Conservation (phyloP, 1,140 invertebrate species). For the Aphelinus atriplicis region DNA sequence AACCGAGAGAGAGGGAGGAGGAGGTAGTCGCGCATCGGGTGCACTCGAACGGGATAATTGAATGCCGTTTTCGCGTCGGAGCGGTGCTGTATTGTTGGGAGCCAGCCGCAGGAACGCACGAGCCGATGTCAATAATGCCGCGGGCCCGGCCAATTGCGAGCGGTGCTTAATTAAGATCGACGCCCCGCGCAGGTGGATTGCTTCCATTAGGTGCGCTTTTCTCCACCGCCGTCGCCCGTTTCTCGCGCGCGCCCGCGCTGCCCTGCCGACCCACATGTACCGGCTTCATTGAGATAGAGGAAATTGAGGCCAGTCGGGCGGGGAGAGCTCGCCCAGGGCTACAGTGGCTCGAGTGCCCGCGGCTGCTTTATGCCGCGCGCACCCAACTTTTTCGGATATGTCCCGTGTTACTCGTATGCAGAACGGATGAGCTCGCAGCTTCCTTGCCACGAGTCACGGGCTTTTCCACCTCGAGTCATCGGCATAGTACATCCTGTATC, state of each 20-base stretch:
- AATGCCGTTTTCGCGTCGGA: constrained; percentile 52
- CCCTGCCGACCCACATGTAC: not conserved
- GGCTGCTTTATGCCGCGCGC: too few relatives aligned
- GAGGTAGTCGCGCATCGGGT: constrained; percentile 39
- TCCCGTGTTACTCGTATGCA: too few relatives aligned
- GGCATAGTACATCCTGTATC: too few relatives aligned
- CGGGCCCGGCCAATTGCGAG: constrained; percentile 52
- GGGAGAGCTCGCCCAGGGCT: not conserved
- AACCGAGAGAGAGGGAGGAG: constrained; percentile 3
- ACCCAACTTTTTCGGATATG: too few relatives aligned
- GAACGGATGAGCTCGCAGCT: too few relatives aligned
- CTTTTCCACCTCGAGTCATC: too few relatives aligned
- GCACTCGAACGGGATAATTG: constrained; percentile 53
- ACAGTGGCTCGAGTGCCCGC: not conserved
- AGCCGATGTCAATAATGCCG: constrained; percentile 47
- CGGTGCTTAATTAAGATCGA: constrained; percentile 58
- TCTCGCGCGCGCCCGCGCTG: not conserved
- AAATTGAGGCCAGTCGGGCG: not conserved
- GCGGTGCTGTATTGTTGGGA: constrained; percentile 52
- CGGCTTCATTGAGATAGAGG: not conserved
- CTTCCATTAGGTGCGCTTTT: constrained; percentile 47
- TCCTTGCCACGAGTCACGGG: too few relatives aligned
- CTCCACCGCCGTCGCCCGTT: constrained; percentile 3
- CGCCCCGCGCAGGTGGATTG: constrained; percentile 21
- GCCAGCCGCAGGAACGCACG: constrained; percentile 57